These are phyloP conservation scores for Nymphalis io DNA, from an alignment of 1,140 invertebrate species.

Conservation along the genomic window DNA sequence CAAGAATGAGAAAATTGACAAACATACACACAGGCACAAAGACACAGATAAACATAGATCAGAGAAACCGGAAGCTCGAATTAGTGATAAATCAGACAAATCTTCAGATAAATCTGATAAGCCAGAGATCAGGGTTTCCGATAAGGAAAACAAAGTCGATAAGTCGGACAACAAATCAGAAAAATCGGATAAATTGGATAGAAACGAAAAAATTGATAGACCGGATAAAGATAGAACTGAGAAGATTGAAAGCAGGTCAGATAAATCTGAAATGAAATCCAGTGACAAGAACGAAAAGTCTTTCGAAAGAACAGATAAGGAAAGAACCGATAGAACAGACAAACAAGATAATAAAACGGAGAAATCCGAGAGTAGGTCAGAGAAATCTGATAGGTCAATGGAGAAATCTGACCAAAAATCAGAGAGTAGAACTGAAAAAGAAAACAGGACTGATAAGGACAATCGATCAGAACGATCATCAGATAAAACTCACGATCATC, in stretches of 20 bases:
- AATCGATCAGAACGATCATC: constrained; percentile 39
- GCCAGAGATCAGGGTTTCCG: constrained; percentile 38
- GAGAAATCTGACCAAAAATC: constrained; percentile 38
- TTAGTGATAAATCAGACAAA: constrained; percentile 39
- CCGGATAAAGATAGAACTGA: constrained; percentile 35
- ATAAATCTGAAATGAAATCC: constrained; percentile 31
- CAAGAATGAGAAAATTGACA: constrained; percentile 42
- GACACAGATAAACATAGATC: constrained; percentile 46
- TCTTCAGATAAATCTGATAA: constrained; percentile 39
- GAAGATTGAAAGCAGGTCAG: constrained; percentile 31
- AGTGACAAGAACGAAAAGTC: constrained; percentile 22
- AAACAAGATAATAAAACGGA: constrained; percentile 42
- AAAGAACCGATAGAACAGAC: constrained; percentile 39
- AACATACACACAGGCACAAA: constrained; percentile 45
- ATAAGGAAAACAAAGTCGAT: constrained; percentile 39
- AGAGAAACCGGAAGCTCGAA: constrained; percentile 35
- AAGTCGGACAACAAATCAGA: constrained; percentile 39
- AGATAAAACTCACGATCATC: constrained; percentile 58
- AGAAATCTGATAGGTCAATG: constrained; percentile 37
- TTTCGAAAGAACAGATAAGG: constrained; percentile 41
- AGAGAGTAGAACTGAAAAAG: constrained; percentile 35
- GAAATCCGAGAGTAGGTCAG: constrained; percentile 36
- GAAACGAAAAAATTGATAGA: constrained; percentile 33
- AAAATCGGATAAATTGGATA: constrained; percentile 40
- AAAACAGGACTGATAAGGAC: constrained; percentile 26